Conservation (phyloP, 2,113 vertebrate species). For the Salvelinus alpinus region DNA sequence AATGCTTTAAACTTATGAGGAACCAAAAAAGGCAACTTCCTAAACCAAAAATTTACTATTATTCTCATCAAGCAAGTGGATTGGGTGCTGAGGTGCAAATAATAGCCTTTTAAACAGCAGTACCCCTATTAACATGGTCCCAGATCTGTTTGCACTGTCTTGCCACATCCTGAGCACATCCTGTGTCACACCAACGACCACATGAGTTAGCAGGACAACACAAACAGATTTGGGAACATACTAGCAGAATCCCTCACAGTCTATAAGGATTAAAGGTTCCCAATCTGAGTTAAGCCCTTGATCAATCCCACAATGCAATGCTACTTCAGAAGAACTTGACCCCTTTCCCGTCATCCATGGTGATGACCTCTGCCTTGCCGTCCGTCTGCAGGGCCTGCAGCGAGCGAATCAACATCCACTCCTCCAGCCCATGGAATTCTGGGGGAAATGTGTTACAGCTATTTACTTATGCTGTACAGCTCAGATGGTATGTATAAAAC, state of each 20-base stretch:
- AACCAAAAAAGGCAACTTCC: constrained; percentile 41
- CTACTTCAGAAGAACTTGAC: constrained; percentile 94
- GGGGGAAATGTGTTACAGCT: constrained; percentile 20
- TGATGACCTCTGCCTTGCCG: constrained; percentile 92
- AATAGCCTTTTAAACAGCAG: constrained; percentile 24
- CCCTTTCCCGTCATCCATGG: constrained; percentile 86
- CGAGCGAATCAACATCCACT: constrained; percentile 88
- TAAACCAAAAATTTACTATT: constrained; percentile 15
- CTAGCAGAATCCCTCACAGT: neutral
- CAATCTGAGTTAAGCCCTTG: constrained; percentile 14
- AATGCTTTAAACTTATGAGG: constrained; percentile 25
- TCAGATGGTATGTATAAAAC: too few relatives aligned
- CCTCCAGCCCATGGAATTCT: constrained; percentile 97
- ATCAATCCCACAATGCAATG: constrained; percentile 21
- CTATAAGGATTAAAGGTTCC: constrained; percentile 32
- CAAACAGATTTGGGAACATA: neutral
- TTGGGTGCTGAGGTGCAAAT: constrained; percentile 23
- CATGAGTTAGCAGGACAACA: constrained; percentile 25
- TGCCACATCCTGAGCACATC: too few relatives aligned
- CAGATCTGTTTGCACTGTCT: too few relatives aligned
- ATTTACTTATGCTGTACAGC: too few relatives aligned
- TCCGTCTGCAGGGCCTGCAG: constrained; percentile 90
- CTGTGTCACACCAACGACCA: neutral
- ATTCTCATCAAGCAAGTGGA: constrained; percentile 5
- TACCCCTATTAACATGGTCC: too few relatives aligned